Percentiles rank a stretch among this genome's conserved stretches.
Conservation (phyloP, 2,888 invertebrate genomes). For the Rambutsinella grinnellia region DNA sequence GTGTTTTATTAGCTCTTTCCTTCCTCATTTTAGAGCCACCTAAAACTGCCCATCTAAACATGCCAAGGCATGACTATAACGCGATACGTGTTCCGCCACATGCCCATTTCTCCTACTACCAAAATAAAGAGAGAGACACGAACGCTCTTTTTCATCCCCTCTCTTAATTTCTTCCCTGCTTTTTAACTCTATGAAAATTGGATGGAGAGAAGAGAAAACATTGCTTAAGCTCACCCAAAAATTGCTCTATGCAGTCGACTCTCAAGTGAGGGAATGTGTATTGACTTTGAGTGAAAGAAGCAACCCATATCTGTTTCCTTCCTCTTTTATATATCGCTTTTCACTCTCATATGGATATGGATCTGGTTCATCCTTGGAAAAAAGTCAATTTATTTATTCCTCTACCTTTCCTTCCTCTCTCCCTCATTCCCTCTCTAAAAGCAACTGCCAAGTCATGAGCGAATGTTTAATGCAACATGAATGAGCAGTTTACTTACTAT, state of each 20-base stretch:
- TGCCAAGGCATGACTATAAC: conserved; percentile 46
- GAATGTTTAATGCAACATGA: conserved; percentile 51
- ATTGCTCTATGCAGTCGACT: too few relatives aligned
- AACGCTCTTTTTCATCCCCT: conserved; percentile 41
- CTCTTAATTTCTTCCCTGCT: conserved; percentile 21
- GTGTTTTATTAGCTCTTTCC: conserved; percentile 61
- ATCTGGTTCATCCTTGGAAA: conserved; percentile 50
- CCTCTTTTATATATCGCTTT: conserved; percentile 22
- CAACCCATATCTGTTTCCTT: conserved; percentile 45
- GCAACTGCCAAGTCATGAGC: conserved; percentile 42
- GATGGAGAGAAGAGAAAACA: conserved; percentile 5
- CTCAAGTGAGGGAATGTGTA: conserved; percentile 24
- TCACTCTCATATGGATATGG: conserved; percentile 38
- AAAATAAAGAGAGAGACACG: conserved; percentile 13
- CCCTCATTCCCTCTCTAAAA: conserved; percentile 37
- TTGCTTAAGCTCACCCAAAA: too few relatives aligned
- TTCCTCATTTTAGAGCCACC: conserved; percentile 54
- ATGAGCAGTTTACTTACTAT: conserved; percentile 36
- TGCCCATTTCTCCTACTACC: too few relatives aligned
- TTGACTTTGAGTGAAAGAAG: conserved; percentile 45
- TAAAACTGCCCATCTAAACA: conserved; percentile 54
- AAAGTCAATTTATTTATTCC: conserved; percentile 53
- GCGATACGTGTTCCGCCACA: too few relatives aligned
- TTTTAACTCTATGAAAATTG: conserved; percentile 21
- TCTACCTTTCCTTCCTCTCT: conserved; percentile 21